These are phyloP conservation scores for Coreius guichenoti DNA, from an alignment of 2,797 vertebrate genomes.

Conservation along the genomic window DNA sequence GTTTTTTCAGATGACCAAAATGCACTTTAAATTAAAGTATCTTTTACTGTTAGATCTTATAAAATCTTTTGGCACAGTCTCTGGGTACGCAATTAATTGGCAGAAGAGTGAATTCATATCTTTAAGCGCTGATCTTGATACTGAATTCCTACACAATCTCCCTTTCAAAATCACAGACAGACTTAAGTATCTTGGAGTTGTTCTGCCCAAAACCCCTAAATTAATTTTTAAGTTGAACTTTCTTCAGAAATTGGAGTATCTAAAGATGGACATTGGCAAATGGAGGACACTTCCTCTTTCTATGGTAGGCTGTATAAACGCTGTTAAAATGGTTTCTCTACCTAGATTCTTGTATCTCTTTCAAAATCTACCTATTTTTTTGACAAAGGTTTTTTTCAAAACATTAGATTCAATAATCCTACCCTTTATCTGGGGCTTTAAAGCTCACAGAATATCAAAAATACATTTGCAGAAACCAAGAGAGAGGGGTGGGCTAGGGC, in stretches of 20 bases:
- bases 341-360: too few relatives aligned
- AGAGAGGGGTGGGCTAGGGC: neutral
- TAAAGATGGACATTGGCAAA: neutral
- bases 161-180: constrained; percentile 10
- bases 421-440: neutral
- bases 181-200: neutral
- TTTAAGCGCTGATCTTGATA: constrained; percentile 13
- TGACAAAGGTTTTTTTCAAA: neutral
- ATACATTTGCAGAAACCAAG: neutral
- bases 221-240: neutral
- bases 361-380: neutral
- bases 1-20: neutral
- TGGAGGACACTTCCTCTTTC: neutral
- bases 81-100: constrained; percentile 37
- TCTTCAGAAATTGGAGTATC: too few relatives aligned
- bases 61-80: constrained; percentile 10
- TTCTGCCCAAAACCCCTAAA: neutral
- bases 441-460: neutral
- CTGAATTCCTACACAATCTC: neutral
- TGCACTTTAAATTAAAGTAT: neutral
- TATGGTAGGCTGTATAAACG: neutral
- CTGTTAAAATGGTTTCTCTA: too few relatives aligned
- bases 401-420: neutral
- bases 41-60: neutral
- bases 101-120: constrained; percentile 37